Base-by-base conservation (phyloP, 2,888 invertebrate species). In the Germaria angustata region DNA sequence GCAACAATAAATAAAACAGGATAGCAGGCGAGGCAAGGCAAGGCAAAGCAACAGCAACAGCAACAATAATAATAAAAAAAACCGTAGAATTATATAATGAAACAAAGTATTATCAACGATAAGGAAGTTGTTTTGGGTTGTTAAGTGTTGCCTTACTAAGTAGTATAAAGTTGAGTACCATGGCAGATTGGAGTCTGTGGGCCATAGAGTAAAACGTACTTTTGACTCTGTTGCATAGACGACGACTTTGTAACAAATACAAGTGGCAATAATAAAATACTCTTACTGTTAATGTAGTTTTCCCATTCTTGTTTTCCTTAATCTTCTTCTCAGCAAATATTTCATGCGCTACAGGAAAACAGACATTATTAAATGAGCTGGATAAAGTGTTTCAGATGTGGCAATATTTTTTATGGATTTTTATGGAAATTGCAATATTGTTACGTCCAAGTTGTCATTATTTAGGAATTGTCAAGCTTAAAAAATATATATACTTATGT, bases 101-200 rank as follows among this genome's bases (percentile, higher is more conserved):
- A 83, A 83, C 80, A 83, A 83, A 83, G 77, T 80, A 83, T 80
- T 80, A 83, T 80, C 83, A 83, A 80, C 80, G 72, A 77, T 73
- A 83, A 80, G 83, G 83, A 83, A 83, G 80, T 80, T 80, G 80
- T 80, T 80, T 80, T 80, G 80, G 80, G 65, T 80, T 83, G 83
- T 80, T 80, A 83, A 83, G 82, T 82, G 82, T 82, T 82, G 82
- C 75, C 55, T 73, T 66, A 76, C 72, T 80, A 80, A 72, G 59
- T 78, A 81, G 65, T 51, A 61, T 39, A 65, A 53, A 72, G 71
- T 66, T 57, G 63, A 66, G 59, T 76, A 44, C 20, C 51, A 39
- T 6, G 71, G 63, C 17, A n/a, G 49, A 24, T 32, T 49, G 32
- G 34, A 34, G 36, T 9, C 36, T 39, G 44, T 28, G 57, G 61